Conservation (phyloP, 1,140 invertebrate genomes). For the Zaprionus lachaisei region DNA sequence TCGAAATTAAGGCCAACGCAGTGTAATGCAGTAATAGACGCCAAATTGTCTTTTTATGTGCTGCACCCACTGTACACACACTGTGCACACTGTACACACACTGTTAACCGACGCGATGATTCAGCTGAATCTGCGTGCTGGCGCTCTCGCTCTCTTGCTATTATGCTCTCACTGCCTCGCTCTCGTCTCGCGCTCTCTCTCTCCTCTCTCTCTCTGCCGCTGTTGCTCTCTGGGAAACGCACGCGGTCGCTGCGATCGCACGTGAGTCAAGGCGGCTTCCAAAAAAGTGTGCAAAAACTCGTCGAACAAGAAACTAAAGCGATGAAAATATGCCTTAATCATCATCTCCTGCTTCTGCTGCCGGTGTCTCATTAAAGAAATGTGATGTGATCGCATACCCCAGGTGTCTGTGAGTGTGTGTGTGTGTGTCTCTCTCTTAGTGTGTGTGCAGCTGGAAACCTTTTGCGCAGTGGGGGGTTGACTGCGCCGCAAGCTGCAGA, state of each 20-base stretch:
- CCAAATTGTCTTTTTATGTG: slow-evolving; percentile 1
- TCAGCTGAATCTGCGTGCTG: slow-evolving; percentile 9
- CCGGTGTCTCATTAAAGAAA: slow-evolving; percentile 11
- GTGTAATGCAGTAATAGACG: slow-evolving; percentile 3
- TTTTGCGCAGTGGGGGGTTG: not conserved
- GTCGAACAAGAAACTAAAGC: slow-evolving; percentile 27
- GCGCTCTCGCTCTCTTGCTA: not conserved
- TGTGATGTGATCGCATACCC: not conserved
- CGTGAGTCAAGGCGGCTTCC: slow-evolving; percentile 38
- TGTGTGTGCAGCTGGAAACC: not conserved
- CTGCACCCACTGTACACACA: slow-evolving; percentile 21
- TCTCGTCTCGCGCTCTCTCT: not conserved
- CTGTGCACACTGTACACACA: not conserved
- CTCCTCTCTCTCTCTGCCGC: not conserved
- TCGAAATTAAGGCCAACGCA: slow-evolving; percentile 2
- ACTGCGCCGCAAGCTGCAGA: not conserved
- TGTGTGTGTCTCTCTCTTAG: not conserved
- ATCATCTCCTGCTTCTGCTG: not conserved
- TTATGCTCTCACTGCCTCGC: not conserved
- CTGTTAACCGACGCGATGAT: slow-evolving; percentile 17
- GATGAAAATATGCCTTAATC: slow-evolving; percentile 26
- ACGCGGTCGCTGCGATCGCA: slow-evolving; percentile 40
- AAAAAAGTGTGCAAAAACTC: slow-evolving; percentile 33
- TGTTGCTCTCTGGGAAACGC: slow-evolving; percentile 20
- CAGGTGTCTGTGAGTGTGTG: not conserved